These are phyloP conservation scores for Nemopilema nomurai DNA, from an alignment of 30 jellyfish, hydroid and myxozoan genomes.

Conservation along the genomic window DNA sequence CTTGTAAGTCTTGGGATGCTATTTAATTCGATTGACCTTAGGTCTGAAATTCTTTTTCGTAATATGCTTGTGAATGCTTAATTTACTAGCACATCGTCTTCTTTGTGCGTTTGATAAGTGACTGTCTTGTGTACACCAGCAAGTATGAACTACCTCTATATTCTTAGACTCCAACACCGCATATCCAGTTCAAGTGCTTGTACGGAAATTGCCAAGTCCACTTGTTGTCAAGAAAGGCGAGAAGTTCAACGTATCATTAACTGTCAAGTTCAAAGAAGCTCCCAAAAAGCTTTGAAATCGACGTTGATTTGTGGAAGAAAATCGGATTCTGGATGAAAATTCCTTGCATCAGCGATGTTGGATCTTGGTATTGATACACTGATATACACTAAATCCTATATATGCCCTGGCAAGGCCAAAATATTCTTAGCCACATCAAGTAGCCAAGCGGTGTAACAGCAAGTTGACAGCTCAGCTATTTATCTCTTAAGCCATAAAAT, in stretches of 20 bases:
- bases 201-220: slow-evolving; percentile 33
- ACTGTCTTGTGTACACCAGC: too few species aligned
- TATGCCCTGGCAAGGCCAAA: too few species aligned
- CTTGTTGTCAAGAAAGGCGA: slow-evolving; percentile 42
- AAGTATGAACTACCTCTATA: neutral
- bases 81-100: neutral
- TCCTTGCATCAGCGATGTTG: slow-evolving; percentile 48
- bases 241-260: slow-evolving; percentile 27
- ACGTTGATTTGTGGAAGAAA: slow-evolving; percentile 46
- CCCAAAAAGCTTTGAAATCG: slow-evolving; percentile 28
- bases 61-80: too few species aligned
- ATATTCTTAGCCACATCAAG: too few species aligned
- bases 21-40: too few species aligned
- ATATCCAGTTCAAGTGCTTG: slow-evolving; percentile 35
- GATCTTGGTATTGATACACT: slow-evolving; percentile 54
- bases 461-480: too few species aligned
- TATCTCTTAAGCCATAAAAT: too few species aligned
- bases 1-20: too few species aligned
- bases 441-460: too few species aligned
- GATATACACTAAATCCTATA: neutral
- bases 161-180: neutral
- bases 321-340: slow-evolving; percentile 51
- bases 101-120: too few species aligned
- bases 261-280: slow-evolving; percentile 27
- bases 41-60: too few species aligned